Percentiles rank a stretch among this genome's conserved stretches.
Conservation (phyloP, 2,113 vertebrate species). For the Chaenocephalus aceratus region DNA sequence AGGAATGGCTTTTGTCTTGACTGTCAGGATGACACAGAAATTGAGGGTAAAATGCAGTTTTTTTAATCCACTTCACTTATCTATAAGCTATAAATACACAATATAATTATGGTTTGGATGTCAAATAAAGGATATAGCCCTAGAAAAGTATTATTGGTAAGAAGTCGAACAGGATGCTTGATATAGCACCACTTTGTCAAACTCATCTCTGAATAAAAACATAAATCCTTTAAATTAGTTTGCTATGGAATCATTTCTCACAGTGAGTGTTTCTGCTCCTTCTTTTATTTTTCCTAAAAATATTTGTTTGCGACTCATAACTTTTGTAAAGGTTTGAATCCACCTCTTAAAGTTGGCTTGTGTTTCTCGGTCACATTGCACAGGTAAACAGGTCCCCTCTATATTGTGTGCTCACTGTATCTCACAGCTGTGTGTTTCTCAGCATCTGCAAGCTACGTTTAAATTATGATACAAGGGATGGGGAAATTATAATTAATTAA, state of each 20-base stretch:
- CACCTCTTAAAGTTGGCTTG: not conserved
- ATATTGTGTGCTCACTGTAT: not conserved
- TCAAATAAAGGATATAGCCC: not conserved
- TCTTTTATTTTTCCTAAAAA: not conserved
- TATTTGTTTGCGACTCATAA: not conserved
- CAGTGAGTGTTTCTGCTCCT: not conserved
- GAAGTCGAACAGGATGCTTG: not conserved
- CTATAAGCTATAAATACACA: not conserved
- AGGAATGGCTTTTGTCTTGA: not conserved
- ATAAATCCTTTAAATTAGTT: not conserved
- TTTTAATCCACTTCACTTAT: not conserved
- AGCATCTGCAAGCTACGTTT: too few species aligned
- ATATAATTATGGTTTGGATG: not conserved
- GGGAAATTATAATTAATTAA: too few species aligned
- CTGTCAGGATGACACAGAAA: not conserved
- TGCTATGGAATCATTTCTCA: not conserved
- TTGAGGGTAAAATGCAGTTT: too few species aligned
- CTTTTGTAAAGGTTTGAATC: not conserved
- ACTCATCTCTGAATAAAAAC: not conserved
- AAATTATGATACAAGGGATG: too few species aligned
- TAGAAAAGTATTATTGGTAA: not conserved
- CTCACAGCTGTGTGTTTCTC: too few species aligned
- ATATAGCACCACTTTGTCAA: not conserved
- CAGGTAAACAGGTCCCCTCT: slow-evolving; percentile 7
- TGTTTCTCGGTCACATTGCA: not conserved